phyloP scores from a whole-genome alignment of 2,113 vertebrate species.

The Spermophilus dauricus region DNA sequence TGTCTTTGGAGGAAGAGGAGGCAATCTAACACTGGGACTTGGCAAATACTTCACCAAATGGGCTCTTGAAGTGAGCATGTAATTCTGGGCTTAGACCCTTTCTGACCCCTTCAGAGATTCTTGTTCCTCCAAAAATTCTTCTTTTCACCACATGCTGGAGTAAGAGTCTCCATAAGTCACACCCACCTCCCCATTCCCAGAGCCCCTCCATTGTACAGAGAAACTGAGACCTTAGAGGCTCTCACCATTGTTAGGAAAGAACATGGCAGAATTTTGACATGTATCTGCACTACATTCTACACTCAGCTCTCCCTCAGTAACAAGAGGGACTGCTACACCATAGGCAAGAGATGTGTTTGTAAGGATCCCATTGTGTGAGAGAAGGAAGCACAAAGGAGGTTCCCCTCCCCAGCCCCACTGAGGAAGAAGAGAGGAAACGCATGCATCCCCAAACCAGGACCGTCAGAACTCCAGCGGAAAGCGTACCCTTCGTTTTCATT shows the following conservation, averaged over 20 bases:
- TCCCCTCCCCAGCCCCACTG: neutral
- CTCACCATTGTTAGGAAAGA: neutral
- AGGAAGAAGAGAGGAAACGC: neutral
- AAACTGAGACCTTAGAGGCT: neutral
- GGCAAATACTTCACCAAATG: neutral
- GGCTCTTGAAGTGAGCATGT: neutral
- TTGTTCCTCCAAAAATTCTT: neutral
- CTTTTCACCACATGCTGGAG: neutral
- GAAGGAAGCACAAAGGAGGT: neutral
- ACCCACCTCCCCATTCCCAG: neutral
- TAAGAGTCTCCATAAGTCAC: neutral
- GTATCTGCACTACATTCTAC: neutral
- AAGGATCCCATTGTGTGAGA: neutral
- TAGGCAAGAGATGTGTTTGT: neutral
- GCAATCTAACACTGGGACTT: neutral
- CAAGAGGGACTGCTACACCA: neutral
- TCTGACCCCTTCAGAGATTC: neutral
- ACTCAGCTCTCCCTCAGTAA: neutral
- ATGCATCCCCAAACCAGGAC: fast-evolving
- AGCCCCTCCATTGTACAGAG: neutral
- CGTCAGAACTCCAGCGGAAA: neutral
- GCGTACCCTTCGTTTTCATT: neutral
- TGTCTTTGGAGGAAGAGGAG: neutral
- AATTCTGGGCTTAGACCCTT: too few species aligned
- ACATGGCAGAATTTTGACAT: neutral